A percentile compares a stretch with the other conserved stretches of the same genome.
Conservation (phyloP, 35 echinoderm and acorn worm species). For the Nesometra sesokonis region DNA sequence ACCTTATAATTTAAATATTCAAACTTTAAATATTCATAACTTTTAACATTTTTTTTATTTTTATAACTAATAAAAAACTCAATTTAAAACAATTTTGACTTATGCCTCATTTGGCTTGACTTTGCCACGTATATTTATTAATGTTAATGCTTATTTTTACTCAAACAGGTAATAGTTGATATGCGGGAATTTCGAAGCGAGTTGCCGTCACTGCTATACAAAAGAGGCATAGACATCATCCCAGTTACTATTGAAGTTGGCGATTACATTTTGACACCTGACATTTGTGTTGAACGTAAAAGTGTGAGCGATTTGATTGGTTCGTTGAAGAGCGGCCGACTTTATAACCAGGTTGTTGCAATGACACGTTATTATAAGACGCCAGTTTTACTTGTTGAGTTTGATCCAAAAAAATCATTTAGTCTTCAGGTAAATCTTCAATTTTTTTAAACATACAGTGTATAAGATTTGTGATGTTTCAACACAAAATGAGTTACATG, state of each 20-base stretch:
- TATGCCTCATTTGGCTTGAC: too few relatives aligned
- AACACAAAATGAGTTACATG: too few relatives aligned
- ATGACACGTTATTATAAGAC: conserved; percentile 91
- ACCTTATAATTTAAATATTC: too few relatives aligned
- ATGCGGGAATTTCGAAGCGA: conserved; percentile 94
- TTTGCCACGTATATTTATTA: too few relatives aligned
- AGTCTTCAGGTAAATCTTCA: conserved; percentile 52
- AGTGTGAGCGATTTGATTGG: conserved; percentile 96
- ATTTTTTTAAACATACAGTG: not conserved
- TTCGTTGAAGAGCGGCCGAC: conserved; percentile 70
- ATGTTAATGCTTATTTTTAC: not conserved
- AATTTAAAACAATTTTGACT: too few relatives aligned
- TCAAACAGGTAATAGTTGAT: conserved; percentile 77
- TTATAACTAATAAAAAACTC: too few relatives aligned
- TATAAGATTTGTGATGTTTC: too few relatives aligned
- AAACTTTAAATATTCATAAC: too few relatives aligned
- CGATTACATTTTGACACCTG: conserved; percentile 94
- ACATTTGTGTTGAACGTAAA: conserved; percentile 96
- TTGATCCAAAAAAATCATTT: conserved; percentile 96
- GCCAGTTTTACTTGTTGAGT: conserved; percentile 88
- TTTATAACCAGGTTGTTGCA: conserved; percentile 66
- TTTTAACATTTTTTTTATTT: too few relatives aligned
- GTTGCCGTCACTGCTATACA: conserved; percentile 82
- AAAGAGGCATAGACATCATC: conserved; percentile 87
- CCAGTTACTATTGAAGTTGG: conserved; percentile 92